A percentile compares a stretch with the other conserved stretches of the same genome.
phyloP scores from a whole-genome alignment of 2,888 invertebrate genomes.

The Seira musarum region DNA sequence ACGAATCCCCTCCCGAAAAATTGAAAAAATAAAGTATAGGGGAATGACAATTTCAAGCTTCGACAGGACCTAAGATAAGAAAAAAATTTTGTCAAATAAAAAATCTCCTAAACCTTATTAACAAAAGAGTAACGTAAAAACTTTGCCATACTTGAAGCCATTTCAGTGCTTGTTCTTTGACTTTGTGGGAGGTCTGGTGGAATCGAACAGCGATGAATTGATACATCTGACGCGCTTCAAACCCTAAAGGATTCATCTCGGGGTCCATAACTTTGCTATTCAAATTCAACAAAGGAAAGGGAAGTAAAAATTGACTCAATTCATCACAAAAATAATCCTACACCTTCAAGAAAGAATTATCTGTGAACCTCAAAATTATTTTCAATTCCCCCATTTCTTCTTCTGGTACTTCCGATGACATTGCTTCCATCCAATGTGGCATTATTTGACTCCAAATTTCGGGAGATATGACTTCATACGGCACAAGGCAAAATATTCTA shows the following conservation, averaged over 20 bases:
- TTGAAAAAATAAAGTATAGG: conserved; percentile 86
- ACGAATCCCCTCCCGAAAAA: conserved; percentile 90
- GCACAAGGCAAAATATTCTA: conserved; percentile 94
- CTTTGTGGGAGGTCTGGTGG: conserved; percentile 83
- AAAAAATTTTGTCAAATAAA: background rate
- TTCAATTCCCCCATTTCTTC: conserved; percentile 89
- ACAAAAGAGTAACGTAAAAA: background rate
- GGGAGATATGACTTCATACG: conserved; percentile 96
- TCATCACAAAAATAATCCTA: too few species aligned
- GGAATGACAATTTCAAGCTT: conserved; percentile 93
- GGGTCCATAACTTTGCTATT: conserved; percentile 95
- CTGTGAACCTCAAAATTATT: conserved; percentile 84
- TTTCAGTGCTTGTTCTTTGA: conserved; percentile 89
- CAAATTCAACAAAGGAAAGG: too few species aligned
- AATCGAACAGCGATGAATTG: conserved; percentile 93
- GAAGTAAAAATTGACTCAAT: too few species aligned
- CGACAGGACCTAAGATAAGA: conserved; percentile 82
- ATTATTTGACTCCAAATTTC: conserved; percentile 98
- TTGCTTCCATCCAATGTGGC: conserved; percentile 99
- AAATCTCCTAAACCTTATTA: background rate
- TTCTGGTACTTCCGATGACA: conserved; percentile 92
- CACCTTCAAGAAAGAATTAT: too few species aligned
- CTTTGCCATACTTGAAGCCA: conserved; percentile 84
- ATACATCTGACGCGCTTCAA: conserved; percentile 95
- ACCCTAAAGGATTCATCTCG: conserved; percentile 94